Conservation (phyloP, 2,797 vertebrate species). For the Lacerta bilineata region DNA sequence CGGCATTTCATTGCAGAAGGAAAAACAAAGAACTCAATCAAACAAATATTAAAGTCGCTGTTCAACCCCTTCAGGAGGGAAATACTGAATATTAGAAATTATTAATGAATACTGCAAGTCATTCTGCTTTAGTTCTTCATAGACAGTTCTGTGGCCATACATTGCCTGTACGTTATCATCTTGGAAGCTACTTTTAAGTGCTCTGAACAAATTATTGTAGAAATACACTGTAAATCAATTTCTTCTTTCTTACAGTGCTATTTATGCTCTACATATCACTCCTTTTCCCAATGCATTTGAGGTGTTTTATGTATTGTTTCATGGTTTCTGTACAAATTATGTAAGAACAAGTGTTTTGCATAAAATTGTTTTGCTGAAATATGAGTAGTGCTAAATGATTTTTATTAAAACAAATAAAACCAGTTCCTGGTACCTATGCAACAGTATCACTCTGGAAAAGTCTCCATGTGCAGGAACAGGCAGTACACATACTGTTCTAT, state of each 20-base stretch:
- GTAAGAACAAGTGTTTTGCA: neutral
- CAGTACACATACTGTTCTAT: neutral
- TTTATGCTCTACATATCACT: slow-evolving; percentile 32
- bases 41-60: slow-evolving; percentile 39
- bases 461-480: neutral
- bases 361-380: slow-evolving; percentile 1
- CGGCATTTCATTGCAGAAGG: slow-evolving; percentile 37
- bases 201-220: neutral
- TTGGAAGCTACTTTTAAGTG: neutral
- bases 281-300: neutral
- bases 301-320: neutral
- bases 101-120: slow-evolving; percentile 43
- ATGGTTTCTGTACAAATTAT: neutral
- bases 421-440: neutral
- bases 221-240: neutral
- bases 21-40: slow-evolving; percentile 47
- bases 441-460: neutral
- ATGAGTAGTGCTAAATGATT: neutral
- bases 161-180: too few relatives aligned
- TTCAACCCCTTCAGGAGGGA: neutral
- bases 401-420: neutral
- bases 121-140: too few relatives aligned
- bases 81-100: slow-evolving; percentile 43
- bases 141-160: too few relatives aligned
- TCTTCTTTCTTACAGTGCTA: neutral